phyloP scores from a whole-genome alignment of 1,140 invertebrate genomes.

The Asobara japonica region DNA sequence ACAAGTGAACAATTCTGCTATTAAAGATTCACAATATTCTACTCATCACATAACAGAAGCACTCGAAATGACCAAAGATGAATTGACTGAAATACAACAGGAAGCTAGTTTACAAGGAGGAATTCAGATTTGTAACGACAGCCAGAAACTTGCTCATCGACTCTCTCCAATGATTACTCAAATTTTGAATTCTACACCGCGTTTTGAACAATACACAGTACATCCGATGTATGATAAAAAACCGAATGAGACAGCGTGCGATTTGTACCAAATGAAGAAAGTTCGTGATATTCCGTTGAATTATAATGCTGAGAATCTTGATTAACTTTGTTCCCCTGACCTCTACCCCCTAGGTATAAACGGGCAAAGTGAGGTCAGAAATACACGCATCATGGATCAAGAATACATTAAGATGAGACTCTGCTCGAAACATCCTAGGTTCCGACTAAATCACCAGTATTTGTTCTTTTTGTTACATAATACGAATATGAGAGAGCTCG shows the following conservation, averaged over 20 bases:
- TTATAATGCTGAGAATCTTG: conserved; percentile 36
- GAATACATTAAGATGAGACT: conserved; percentile 45
- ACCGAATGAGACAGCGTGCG: conserved; percentile 39
- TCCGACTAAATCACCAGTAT: conserved; percentile 47
- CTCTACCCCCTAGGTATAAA: conserved; percentile 45
- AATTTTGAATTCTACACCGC: conserved; percentile 18
- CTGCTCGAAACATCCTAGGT: conserved; percentile 43
- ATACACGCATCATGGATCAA: too few relatives aligned
- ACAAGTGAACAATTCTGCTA: too few relatives aligned
- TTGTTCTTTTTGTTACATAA: conserved; percentile 48
- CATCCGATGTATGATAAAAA: conserved; percentile 47
- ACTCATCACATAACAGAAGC: too few relatives aligned
- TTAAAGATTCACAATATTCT: too few relatives aligned
- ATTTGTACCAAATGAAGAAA: too few relatives aligned
- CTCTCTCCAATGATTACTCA: background rate
- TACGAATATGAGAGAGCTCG: conserved; percentile 44
- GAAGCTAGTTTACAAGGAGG: too few relatives aligned
- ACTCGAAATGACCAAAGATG: too few relatives aligned
- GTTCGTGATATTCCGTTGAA: conserved; percentile 41
- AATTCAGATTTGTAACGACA: too few relatives aligned
- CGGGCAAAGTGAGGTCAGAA: conserved; percentile 42
- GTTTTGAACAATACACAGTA: conserved; percentile 50
- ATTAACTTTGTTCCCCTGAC: conserved; percentile 51
- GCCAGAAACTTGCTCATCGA: too few relatives aligned
- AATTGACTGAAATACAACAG: too few relatives aligned